phyloP scores from a whole-genome alignment of 2,113 vertebrate species.

The Lasiurus cinereus region DNA sequence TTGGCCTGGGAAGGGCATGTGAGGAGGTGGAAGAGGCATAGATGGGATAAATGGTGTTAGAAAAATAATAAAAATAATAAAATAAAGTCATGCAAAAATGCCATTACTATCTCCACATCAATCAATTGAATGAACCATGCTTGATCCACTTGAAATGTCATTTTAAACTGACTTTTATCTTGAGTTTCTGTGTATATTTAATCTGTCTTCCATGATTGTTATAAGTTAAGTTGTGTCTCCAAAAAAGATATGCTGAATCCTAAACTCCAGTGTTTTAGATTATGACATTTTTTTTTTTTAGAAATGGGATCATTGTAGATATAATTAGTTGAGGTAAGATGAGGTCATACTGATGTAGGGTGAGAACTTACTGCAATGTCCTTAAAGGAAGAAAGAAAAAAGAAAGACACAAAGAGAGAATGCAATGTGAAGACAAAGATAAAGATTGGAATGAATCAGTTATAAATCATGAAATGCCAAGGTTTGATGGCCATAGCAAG shows the following conservation, averaged over 20 bases:
- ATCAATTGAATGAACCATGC: not conserved
- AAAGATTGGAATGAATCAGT: not conserved
- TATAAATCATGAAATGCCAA: not conserved
- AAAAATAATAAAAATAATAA: no score
- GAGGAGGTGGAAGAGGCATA: no score
- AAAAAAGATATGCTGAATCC: not conserved
- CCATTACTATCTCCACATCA: not conserved
- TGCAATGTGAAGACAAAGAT: not conserved
- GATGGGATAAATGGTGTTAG: not conserved
- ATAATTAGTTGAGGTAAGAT: not conserved
- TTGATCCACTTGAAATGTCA: not conserved
- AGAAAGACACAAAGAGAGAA: not conserved
- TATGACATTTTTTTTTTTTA: not conserved
- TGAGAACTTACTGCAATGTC: not conserved
- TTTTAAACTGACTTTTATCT: not conserved
- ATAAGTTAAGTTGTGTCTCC: not conserved
- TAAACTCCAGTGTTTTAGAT: not conserved
- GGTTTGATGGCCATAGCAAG: no score
- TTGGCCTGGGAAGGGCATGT: no score
- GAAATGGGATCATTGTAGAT: not conserved
- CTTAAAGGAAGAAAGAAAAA: not conserved
- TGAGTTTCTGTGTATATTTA: not conserved
- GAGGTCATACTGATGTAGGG: not conserved
- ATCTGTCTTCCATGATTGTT: not conserved
- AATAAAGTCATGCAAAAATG: not conserved